Evolutionary conservation across 2,113 vertebrate genomes (phyloP), one percentile per base, ranked within the genome.

Genomic region (Pleuronectes platessa): DNA sequence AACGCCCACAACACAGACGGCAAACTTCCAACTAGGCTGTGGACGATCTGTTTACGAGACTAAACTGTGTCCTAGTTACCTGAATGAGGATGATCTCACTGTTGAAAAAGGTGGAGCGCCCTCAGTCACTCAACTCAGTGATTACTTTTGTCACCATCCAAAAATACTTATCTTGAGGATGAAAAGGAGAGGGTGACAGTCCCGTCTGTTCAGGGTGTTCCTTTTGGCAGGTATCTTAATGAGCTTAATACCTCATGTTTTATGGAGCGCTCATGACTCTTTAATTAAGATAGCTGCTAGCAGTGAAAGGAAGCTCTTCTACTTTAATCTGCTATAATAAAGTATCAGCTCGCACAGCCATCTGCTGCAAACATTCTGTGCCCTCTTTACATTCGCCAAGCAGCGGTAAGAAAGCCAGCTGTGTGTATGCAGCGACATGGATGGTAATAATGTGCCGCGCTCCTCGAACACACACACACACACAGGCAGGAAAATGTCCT

Each of bases 201-300:
- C 35, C 17, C 63, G 42, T 54, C 58, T 71, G 51, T 55, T 68
- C 71, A 59, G n/a, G 61, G n/a, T 66, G 59, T 71, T 74, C 23
- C 69, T 56, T 68, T 65, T 40, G 40, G 27, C 68, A 72, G 37
- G 53, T 64, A 15, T 65, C 42, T 35, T 63, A 62, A 76, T 78
- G 20, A 83, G 63, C 12, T 2, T 2, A 7, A 31, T 7, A 21
- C 55, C 72, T 86, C 61, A 66, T 85, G 86, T 86, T 91, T 82
- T 76, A 84, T 80, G 75, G 70, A 74, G 66, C 21, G 27, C 64
- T 80, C 40, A 69, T 83, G 64, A 27, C 5, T 35, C 21, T 65
- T 78, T 85, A 58, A 86, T 88, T 71, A 72, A 60, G 35, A 62
- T 13, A 14, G 47, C 62, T 49, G 37, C 59, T n/a, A 55, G 73